A percentile compares a stretch with the other conserved stretches of the same genome.
phyloP scores from a whole-genome alignment of 2,888 invertebrate species.

The Linnaemya tessellans region DNA sequence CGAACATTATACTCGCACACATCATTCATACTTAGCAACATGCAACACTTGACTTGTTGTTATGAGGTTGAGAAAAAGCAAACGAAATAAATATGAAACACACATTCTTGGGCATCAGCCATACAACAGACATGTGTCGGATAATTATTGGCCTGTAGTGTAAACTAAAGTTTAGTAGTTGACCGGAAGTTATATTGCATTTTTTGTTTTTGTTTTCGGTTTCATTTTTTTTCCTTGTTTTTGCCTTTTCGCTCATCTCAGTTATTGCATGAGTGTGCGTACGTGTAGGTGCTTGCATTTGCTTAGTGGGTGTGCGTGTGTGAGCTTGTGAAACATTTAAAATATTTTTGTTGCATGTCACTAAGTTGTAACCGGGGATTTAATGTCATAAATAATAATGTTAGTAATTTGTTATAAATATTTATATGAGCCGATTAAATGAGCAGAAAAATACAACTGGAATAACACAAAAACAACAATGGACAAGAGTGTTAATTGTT shows the following conservation, averaged over 20 bases:
- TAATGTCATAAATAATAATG: constrained; percentile 44
- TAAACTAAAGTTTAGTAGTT: constrained; percentile 57
- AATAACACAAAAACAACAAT: not conserved
- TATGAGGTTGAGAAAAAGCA: not conserved
- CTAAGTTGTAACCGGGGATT: constrained; percentile 56
- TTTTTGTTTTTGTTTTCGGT: constrained; percentile 27
- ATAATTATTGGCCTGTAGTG: constrained; percentile 50
- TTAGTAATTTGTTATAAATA: constrained; percentile 45
- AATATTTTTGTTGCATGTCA: constrained; percentile 26
- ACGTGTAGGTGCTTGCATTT: constrained; percentile 51
- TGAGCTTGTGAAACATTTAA: not conserved
- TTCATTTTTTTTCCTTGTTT: not conserved
- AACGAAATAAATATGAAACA: not conserved
- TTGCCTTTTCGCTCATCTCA: too few relatives aligned
- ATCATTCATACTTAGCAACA: constrained; percentile 19
- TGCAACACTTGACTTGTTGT: constrained; percentile 14
- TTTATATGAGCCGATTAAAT: not conserved
- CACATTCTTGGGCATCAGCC: not conserved
- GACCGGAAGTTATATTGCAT: constrained; percentile 71
- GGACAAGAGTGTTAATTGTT: constrained; percentile 53
- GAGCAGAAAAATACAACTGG: too few relatives aligned
- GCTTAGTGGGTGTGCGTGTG: constrained; percentile 53
- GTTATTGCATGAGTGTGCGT: not conserved
- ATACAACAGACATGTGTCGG: constrained; percentile 14
- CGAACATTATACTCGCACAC: too few relatives aligned